Evolutionary conservation across 2,888 invertebrate genomes (phyloP).

Genomic region (Drosophila rellima): DNA sequence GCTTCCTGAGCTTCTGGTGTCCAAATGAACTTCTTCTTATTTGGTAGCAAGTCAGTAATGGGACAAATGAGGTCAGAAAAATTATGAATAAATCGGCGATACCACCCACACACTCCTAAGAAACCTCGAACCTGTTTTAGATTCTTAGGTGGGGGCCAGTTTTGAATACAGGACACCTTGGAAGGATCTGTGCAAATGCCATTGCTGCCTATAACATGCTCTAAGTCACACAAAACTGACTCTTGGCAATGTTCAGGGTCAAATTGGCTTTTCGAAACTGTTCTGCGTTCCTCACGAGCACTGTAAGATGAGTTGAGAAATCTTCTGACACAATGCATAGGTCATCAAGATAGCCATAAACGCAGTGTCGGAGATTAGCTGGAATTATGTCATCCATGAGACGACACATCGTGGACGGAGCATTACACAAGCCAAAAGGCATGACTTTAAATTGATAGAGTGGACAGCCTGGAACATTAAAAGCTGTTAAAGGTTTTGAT

Average conservation of each 20-base stretch:
- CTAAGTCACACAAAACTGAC: slow-evolving; percentile 4
- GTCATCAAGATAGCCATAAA: slow-evolving; percentile 4
- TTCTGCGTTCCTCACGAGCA: not conserved
- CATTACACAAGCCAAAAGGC: not conserved
- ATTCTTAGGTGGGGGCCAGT: slow-evolving; percentile 6
- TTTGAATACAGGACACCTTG: not conserved
- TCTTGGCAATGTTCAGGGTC: slow-evolving; percentile 1
- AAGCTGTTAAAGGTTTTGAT: not conserved
- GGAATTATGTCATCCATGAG: slow-evolving; percentile 1
- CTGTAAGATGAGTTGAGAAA: not conserved
- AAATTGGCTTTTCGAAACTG: too few species aligned
- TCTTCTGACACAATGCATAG: not conserved
- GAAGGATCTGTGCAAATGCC: not conserved
- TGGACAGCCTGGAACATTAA: too few species aligned
- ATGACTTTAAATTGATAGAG: too few species aligned
- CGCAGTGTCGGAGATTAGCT: not conserved
- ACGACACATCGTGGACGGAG: slow-evolving; percentile 1
- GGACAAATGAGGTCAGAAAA: slow-evolving; percentile 7
- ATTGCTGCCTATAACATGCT: not conserved
- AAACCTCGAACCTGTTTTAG: slow-evolving; percentile 1
- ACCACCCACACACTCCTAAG: slow-evolving; percentile 13
- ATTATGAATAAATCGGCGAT: slow-evolving; percentile 1
- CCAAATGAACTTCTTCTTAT: slow-evolving; percentile 12
- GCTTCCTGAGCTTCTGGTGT: slow-evolving; percentile 1
- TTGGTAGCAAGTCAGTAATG: not conserved